phyloP scores from a whole-genome alignment of 2,113 vertebrate species.

The Trinectes maculatus region DNA sequence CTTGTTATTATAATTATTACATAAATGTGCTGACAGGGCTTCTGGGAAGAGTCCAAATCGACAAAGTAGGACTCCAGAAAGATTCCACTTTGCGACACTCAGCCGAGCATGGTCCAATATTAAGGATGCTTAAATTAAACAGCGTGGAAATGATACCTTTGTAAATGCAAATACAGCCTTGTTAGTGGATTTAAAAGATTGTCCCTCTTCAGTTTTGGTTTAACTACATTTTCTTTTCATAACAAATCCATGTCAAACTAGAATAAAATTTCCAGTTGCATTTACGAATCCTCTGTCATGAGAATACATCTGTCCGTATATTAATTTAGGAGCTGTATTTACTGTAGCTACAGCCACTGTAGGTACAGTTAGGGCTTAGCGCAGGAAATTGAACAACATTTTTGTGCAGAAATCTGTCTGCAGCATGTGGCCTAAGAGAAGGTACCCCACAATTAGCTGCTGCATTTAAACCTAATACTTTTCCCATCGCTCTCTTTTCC shows the following conservation, averaged over 20 bases:
- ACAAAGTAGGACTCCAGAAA: constrained; percentile 49
- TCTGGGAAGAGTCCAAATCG: constrained; percentile 50
- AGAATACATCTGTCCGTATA: constrained; percentile 28
- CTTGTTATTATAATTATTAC: constrained; percentile 71
- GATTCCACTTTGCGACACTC: constrained; percentile 47
- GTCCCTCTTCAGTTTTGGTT: neutral
- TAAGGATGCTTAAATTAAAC: constrained; percentile 46
- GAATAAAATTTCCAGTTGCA: constrained; percentile 10
- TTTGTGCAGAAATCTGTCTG: constrained; percentile 63
- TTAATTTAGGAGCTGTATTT: constrained; percentile 2
- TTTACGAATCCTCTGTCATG: neutral
- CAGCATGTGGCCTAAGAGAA: constrained; percentile 53
- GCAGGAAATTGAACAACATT: constrained; percentile 73
- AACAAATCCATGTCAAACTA: constrained; percentile 10
- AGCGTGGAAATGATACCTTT: no score
- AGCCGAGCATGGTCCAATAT: constrained; percentile 50
- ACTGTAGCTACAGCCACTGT: constrained; percentile 36
- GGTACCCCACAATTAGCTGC: constrained; percentile 41
- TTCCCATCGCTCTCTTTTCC: neutral
- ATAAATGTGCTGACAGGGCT: constrained; percentile 72
- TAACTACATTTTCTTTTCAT: neutral
- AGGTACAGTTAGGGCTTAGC: constrained; percentile 49
- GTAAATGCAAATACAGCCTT: no score
- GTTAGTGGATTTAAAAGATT: constrained; percentile 30
- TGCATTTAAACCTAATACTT: constrained; percentile 14